Evolutionary conservation across 2,113 vertebrate genomes (phyloP), one percentile per base, ranked within the genome.

Genomic region (Tor tambroides): DNA sequence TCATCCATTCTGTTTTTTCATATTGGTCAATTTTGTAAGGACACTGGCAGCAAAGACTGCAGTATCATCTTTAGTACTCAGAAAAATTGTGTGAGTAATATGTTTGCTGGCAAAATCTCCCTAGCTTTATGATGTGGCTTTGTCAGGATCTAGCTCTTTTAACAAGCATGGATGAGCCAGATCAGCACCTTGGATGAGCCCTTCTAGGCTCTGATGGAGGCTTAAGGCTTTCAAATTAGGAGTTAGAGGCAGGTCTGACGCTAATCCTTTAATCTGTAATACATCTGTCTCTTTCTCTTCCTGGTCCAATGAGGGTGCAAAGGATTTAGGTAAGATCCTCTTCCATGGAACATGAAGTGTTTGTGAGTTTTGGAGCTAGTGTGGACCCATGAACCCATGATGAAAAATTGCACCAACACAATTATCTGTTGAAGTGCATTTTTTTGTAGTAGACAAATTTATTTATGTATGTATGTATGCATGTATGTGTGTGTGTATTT

Each of bases 181-280:
- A 88, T 91, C 83, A 88, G 81, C 85, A 80, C 84, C 69, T 76
- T 84, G 74, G 86, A 74, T 56, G 46, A 83, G 86, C 51, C 88
- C 84, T 59, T 56, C 41, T 75, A 61, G 83, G 87, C 63, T 83
- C 83, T 65, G 61, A 32, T 78, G 65, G 59, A 38, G 71, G 88
- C 69, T 89, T 88, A 86, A 86, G 80, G 59, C 78, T 86, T 87
- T 86, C 61, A 78, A 81, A 89, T 87, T 63, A 90, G 69, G 80
- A 86, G 63, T 83, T 71, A 79, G 69, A 54, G 54, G 71, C 35
- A 79, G 77, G 59, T 80, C 30, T 81, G 63, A 63, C 6, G 15
- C 12, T 86, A 89, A 90, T 86, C 88, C 85, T 89, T 85, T 88
- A 88, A 91, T 89, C 85, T 88, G 72, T 88, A 88, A 88, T 88